Evolutionary conservation across 2,888 invertebrate species (phyloP), one percentile per base, ranked within the genome.

Genomic region (Diploptera punctata): DNA sequence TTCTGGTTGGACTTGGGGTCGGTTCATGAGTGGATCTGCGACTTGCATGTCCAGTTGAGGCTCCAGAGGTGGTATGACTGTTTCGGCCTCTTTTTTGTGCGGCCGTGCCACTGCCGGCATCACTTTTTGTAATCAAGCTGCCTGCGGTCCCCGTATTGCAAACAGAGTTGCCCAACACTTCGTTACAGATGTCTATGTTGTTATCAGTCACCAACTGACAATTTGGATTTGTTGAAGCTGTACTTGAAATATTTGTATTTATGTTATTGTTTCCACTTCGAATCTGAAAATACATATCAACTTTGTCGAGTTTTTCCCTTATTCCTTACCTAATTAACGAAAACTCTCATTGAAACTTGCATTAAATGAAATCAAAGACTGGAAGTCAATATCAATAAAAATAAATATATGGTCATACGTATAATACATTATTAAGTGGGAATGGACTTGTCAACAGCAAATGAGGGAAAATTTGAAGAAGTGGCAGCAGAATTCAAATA

Each of bases 231-330:
- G 31, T 3, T 57, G 31, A 29, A 1, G 54, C 19, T 54, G 31
- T 44, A 19, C 38, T 61, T 43, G 24, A 60, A 13, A 24, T 54
- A 43, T 57, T 71, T 21, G 70, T 67, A 31, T 52, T 68, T 13
- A 74, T 57, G 62, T 74, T 74, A 67, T 74, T 74, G 67, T 74
- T 74, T 70, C 74, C 74, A 68, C 72, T 74, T 43, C 72, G 74
- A 47, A 52, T 67, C 74, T 74, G 68, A 38, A 57, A 57, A 24
- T n/a, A n/a, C n/a, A n/a, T n/a, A n/a, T n/a, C n/a, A n/a, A n/a
- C n/a, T n/a, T n/a, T n/a, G n/a, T n/a, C n/a, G n/a, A n/a, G n/a
- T n/a, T n/a, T n/a, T n/a, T n/a, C n/a, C n/a, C n/a, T n/a, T n/a
- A n/a, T n/a, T n/a, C n/a, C n/a, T n/a, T n/a, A n/a, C n/a, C n/a